phyloP scores from a whole-genome alignment of 1,140 invertebrate species.

The Macrostomum lignano region DNA sequence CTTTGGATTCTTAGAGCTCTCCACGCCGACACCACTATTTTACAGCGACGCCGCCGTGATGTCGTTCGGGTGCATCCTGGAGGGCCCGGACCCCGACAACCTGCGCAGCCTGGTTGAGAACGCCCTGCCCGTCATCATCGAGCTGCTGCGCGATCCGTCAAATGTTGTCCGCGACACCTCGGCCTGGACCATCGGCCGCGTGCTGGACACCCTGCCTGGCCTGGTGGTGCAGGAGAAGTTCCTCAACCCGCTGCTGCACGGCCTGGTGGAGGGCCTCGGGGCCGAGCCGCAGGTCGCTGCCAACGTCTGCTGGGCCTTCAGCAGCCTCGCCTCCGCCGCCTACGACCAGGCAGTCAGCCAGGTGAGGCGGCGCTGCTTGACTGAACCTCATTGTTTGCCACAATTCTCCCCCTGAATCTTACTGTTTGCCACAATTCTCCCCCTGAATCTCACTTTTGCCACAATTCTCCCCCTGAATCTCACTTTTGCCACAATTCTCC shows the following conservation, averaged over 20 bases:
- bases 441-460: no score
- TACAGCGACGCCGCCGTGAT: conserved; percentile 84
- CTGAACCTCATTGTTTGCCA: background rate
- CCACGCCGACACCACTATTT: no score
- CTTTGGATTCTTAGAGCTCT: no score
- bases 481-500: no score
- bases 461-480: no score
- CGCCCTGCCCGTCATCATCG: conserved; percentile 73
- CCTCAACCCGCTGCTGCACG: conserved; percentile 50
- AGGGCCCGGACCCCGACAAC: conserved; percentile 56
- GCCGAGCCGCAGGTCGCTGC: conserved; percentile 77
- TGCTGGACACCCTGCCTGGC: conserved; percentile 84
- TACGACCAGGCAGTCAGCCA: conserved; percentile 39
- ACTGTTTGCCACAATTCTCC: no score
- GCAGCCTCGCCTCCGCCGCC: conserved; percentile 76
- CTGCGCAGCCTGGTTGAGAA: conserved; percentile 74
- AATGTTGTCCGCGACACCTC: conserved; percentile 80
- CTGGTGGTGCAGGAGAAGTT: conserved; percentile 57
- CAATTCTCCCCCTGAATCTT: no score
- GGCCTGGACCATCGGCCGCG: conserved; percentile 84
- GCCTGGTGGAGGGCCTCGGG: conserved; percentile 50
- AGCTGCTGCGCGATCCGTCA: conserved; percentile 62
- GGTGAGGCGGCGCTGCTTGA: background rate
- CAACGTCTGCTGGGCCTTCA: conserved; percentile 98
- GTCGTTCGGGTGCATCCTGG: conserved; percentile 88